Conservation (phyloP, 2,888 invertebrate genomes). For the Aphrophora alni region DNA sequence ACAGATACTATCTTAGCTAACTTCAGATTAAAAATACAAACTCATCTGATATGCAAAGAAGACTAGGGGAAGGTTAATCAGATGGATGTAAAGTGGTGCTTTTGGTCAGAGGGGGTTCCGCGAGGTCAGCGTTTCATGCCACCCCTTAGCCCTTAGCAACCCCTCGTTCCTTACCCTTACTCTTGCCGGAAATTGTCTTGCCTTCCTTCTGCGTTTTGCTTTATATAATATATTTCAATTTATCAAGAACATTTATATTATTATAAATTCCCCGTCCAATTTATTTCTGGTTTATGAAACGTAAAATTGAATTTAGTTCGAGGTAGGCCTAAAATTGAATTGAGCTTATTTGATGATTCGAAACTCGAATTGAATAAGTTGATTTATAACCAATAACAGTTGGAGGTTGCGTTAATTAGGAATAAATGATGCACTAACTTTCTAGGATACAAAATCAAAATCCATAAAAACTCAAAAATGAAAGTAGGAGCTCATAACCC, state of each 20-base stretch:
- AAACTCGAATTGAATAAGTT: too few relatives aligned
- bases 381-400: too few relatives aligned
- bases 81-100: constrained; percentile 2
- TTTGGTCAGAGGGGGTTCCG: background rate
- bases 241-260: background rate
- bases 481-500: too few relatives aligned
- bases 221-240: background rate
- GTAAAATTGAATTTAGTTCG: background rate
- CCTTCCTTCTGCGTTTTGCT: background rate
- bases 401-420: too few relatives aligned
- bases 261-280: background rate
- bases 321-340: background rate
- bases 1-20: background rate
- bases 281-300: background rate
- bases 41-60: background rate
- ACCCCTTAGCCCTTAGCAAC: background rate
- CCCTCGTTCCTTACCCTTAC: too few relatives aligned
- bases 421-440: too few relatives aligned
- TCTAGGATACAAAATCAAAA: too few relatives aligned
- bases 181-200: background rate
- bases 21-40: background rate
- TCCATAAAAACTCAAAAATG: too few relatives aligned
- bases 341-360: too few relatives aligned
- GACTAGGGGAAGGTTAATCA: background rate
- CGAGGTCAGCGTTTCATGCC: background rate